Evolutionary conservation across 2,113 vertebrate species (phyloP).

Genomic region (Aplodontia rufa): DNA sequence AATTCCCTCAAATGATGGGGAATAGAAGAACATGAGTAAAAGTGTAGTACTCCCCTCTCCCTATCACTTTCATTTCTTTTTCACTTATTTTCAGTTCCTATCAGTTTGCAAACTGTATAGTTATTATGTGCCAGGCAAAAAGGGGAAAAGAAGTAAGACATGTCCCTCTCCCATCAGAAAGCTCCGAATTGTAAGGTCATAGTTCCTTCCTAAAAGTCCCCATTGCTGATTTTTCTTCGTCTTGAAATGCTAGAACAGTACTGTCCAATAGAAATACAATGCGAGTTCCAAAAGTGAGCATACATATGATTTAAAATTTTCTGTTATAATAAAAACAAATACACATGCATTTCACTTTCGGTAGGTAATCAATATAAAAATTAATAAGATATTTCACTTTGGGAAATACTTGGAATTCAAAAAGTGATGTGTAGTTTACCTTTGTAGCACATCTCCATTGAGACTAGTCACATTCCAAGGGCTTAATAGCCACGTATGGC

Average conservation of each 20-base stretch:
- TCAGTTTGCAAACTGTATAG: background rate
- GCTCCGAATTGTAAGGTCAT: constrained; percentile 12
- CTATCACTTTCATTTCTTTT: background rate
- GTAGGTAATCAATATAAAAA: background rate
- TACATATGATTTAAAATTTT: background rate
- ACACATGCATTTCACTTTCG: background rate
- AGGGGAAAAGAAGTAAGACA: background rate
- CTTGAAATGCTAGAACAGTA: background rate
- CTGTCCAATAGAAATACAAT: constrained; percentile 22
- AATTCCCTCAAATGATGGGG: background rate
- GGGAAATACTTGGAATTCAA: background rate
- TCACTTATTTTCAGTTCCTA: constrained; percentile 9
- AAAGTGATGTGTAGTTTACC: no score
- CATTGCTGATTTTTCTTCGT: constrained; percentile 46
- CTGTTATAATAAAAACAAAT: background rate
- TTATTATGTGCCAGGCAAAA: background rate
- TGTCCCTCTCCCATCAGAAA: background rate
- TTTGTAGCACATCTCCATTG: no score
- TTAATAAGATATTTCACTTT: background rate
- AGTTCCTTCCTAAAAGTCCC: constrained; percentile 44
- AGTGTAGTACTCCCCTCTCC: background rate
- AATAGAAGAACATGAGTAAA: background rate
- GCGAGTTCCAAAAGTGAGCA: constrained; percentile 23
- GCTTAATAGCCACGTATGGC: background rate
- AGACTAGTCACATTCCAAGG: no score